Evolutionary conservation across 1,140 invertebrate genomes (phyloP), one percentile per base, ranked within the genome.

Genomic region (Heliconius hewitsoni): DNA sequence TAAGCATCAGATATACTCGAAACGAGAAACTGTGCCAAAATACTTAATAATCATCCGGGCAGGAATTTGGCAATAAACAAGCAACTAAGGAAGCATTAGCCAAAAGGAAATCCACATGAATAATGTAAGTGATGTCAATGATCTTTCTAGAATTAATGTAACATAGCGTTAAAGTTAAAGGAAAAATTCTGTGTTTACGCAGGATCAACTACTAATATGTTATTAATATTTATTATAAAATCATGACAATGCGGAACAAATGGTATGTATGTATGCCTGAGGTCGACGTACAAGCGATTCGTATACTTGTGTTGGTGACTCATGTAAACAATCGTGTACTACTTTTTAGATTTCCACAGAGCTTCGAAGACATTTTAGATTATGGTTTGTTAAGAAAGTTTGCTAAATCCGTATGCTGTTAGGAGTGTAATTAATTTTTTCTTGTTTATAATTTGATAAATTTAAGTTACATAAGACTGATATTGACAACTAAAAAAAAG

Each of bases 241-340:
- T 76, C 55, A 73, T 55, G 79, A 77, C 79, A 70, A 82, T 80
- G 79, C 83, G 81, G 81, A 80, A 84, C 81, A 84, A 82, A 80
- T 80, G 76, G 57, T 46, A 73, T 18, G 57, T 46, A 73, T 18
- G 37, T n/a, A 16, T 9, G 46, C 16, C 66, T 79, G 83, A 82
- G 83, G 81, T 82, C 83, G 78, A 80, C 82, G 81, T 60, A 84
- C 80, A 80, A 73, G 70, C 74, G 75, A 82, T 83, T 78, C 82
- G 57, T 73, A 50, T 18, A 60, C 50, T 52, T 52, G 60, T 73
- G 70, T 73, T 30, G 23, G 60, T 84, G 83, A 86, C 70, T 84
- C 84, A 84, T 79, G 83, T 84, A 82, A 84, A 84, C 82, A 81
- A 79, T 71, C 76, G 19, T 19, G 71, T 72, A 34, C 37, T 42